Evolutionary conservation across 2,888 invertebrate genomes (phyloP).

Genomic region (Aphodius sticticus): DNA sequence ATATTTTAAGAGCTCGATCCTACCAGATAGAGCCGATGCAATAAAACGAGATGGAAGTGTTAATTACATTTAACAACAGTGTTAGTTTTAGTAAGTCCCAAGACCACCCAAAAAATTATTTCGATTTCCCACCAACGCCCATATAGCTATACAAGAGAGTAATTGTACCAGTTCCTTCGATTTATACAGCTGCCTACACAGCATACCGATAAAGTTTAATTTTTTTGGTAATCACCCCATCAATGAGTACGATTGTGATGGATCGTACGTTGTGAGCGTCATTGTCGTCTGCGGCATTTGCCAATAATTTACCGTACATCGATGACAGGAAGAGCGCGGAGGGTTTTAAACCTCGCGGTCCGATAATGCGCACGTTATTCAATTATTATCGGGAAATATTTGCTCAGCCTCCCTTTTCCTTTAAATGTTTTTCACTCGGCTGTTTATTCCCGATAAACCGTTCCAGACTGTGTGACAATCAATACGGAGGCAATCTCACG

Average conservation of each 20-base stretch:
- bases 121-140: not conserved
- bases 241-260: conserved; percentile 14
- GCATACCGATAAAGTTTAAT: conserved; percentile 9
- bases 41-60: conserved; percentile 22
- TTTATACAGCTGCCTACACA: conserved; percentile 16
- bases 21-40: conserved; percentile 8
- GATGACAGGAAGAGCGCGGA: no score
- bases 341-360: not conserved
- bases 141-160: not conserved
- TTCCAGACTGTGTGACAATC: conserved; percentile 44
- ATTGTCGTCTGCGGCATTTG: not conserved
- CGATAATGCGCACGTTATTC: conserved; percentile 21
- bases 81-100: conserved; percentile 16
- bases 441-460: conserved; percentile 28
- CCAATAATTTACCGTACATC: not conserved
- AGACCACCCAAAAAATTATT: conserved; percentile 19
- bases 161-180: not conserved
- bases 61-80: conserved; percentile 23
- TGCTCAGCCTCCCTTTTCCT: conserved; percentile 39
- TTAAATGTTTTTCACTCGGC: conserved; percentile 28
- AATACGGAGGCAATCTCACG: conserved; percentile 43
- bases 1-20: not conserved
- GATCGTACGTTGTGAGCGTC: not conserved
- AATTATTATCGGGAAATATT: conserved; percentile 28
- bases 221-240: conserved; percentile 13